Evolutionary conservation across 2,113 vertebrate species (phyloP).

Genomic region (Fukomys damarensis): DNA sequence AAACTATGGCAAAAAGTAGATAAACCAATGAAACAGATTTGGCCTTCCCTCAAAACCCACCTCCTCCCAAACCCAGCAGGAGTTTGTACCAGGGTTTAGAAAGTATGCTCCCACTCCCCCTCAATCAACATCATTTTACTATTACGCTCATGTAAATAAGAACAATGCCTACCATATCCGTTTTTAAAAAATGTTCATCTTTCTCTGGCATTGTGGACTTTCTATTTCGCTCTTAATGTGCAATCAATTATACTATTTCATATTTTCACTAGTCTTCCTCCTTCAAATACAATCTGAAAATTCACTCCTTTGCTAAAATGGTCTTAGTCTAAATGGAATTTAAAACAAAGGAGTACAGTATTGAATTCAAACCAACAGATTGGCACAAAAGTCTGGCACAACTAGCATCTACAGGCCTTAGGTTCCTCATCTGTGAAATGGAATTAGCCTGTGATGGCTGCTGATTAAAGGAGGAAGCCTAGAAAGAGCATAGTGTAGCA

Average conservation of each 20-base stretch:
- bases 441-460: background rate
- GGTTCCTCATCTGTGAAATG: background rate
- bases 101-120: conserved; percentile 5
- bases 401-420: background rate
- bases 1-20: conserved; percentile 45
- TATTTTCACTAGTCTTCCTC: background rate
- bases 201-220: background rate
- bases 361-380: background rate
- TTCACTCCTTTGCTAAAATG: conserved; percentile 4
- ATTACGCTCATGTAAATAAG: background rate
- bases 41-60: conserved; percentile 56
- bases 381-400: background rate
- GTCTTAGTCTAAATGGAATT: conserved; percentile 25
- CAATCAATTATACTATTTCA: background rate
- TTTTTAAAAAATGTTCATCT: background rate
- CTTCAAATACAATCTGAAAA: conserved; percentile 29
- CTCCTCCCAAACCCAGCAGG: conserved; percentile 15
- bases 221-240: background rate
- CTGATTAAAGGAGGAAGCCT: background rate
- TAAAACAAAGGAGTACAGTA: background rate
- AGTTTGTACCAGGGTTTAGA: background rate
- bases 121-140: conserved; percentile 67
- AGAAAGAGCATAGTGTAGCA: background rate
- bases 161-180: background rate
- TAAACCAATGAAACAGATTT: conserved; percentile 21